A percentile compares a stretch with the other conserved stretches of the same genome.
phyloP scores from a whole-genome alignment of 2,797 vertebrate species.

The Enteromius afrohamiltoni region DNA sequence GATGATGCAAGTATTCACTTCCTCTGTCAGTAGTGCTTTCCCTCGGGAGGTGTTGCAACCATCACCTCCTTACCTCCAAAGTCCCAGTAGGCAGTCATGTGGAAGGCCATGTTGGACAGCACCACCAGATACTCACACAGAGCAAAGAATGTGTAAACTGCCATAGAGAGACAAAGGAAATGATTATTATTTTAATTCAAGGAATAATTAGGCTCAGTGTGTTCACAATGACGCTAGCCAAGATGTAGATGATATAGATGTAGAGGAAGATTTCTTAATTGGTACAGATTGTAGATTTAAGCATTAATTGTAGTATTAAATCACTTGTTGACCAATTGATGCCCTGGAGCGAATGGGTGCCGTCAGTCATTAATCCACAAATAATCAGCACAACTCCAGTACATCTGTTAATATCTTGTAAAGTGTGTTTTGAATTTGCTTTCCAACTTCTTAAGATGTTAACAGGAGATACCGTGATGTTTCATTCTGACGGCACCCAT shows the following conservation, averaged over 20 bases:
- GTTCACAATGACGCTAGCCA: not conserved
- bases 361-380: not conserved
- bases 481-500: not conserved
- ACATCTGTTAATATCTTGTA: not conserved
- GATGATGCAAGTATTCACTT: not conserved
- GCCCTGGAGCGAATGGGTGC: not conserved
- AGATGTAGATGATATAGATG: not conserved
- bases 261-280: not conserved
- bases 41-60: conserved; percentile 83
- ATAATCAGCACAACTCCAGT: not conserved
- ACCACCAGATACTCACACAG: conserved; percentile 93
- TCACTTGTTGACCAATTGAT: not conserved
- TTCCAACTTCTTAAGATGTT: not conserved
- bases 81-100: conserved; percentile 95
- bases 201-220: not conserved
- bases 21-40: conserved; percentile 84
- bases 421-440: not conserved
- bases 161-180: conserved; percentile 14
- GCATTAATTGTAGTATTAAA: not conserved
- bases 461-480: not conserved
- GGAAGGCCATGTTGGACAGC: conserved; percentile 96
- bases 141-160: conserved; percentile 93
- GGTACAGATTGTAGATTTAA: not conserved
- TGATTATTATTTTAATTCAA: not conserved
- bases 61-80: conserved; percentile 89